phyloP scores from a whole-genome alignment of 1,140 invertebrate genomes.

The Drosophila burlai region DNA sequence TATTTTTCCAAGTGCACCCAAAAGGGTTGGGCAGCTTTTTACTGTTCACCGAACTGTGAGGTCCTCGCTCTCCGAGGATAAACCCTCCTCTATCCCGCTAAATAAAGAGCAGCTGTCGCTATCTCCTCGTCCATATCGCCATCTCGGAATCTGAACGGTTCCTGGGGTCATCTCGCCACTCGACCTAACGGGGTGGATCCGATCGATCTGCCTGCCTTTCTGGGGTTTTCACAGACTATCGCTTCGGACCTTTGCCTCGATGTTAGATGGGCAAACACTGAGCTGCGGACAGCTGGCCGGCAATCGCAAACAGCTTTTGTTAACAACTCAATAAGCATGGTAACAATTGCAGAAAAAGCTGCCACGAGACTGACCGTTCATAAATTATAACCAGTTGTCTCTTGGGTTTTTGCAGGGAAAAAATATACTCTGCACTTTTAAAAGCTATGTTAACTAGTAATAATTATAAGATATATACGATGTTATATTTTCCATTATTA shows the following conservation, averaged over 20 bases:
- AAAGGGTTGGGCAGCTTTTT: slow-evolving; percentile 64
- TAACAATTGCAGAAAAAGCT: slow-evolving; percentile 49
- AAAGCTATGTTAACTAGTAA: too few relatives aligned
- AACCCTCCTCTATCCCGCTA: slow-evolving; percentile 10
- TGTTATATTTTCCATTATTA: too few relatives aligned
- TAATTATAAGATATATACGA: too few relatives aligned
- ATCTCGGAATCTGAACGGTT: slow-evolving; percentile 47
- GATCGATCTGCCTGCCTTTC: slow-evolving; percentile 49
- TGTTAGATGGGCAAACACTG: slow-evolving; percentile 18
- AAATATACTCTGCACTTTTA: not conserved
- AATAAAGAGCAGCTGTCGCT: slow-evolving; percentile 66
- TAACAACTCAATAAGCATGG: slow-evolving; percentile 65
- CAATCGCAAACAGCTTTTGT: slow-evolving; percentile 47
- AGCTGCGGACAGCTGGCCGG: slow-evolving; percentile 4
- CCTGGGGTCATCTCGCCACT: slow-evolving; percentile 53
- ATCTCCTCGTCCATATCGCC: slow-evolving; percentile 68
- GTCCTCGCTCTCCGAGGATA: slow-evolving; percentile 32
- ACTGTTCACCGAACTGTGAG: slow-evolving; percentile 74
- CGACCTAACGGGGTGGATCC: slow-evolving; percentile 38
- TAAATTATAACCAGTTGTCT: slow-evolving; percentile 50
- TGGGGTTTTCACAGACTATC: slow-evolving; percentile 73
- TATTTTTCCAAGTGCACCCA: slow-evolving; percentile 9
- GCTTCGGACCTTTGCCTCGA: slow-evolving; percentile 25
- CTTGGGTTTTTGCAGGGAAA: slow-evolving; percentile 6
- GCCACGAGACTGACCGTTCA: slow-evolving; percentile 35